A percentile compares a stretch with the other conserved stretches of the same genome.
Evolutionary conservation across 2,113 vertebrate genomes (phyloP).

Genomic region (Calyptommatus sinebrachiatus): DNA sequence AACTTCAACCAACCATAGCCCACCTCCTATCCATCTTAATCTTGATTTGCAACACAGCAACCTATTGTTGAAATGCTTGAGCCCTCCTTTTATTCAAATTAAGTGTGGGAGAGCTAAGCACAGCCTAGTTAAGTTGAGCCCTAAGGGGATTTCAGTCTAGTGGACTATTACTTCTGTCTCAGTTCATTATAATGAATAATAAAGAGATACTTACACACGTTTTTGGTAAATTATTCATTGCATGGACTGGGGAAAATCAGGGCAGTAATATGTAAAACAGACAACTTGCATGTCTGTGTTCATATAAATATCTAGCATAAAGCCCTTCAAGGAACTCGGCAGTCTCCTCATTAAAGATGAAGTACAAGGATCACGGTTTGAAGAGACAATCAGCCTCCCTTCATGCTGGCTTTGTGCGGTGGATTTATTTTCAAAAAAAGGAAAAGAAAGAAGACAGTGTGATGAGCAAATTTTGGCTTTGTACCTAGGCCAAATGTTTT

Average conservation of each 20-base stretch:
- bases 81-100: conserved; percentile 55
- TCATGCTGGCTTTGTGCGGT: neutral
- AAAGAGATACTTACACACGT: conserved; percentile 76
- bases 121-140: conserved; percentile 60
- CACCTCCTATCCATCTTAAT: neutral
- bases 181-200: conserved; percentile 80
- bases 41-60: neutral
- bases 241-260: conserved; percentile 62
- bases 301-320: conserved; percentile 63
- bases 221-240: conserved; percentile 79
- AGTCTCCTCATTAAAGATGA: conserved; percentile 59
- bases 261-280: conserved; percentile 68
- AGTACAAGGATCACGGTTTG: conserved; percentile 27
- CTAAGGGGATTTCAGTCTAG: conserved; percentile 69
- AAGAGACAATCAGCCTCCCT: conserved; percentile 33
- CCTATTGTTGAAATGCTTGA: accelerated
- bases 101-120: conserved; percentile 60
- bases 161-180: conserved; percentile 77
- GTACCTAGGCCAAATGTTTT: neutral
- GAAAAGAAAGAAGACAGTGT: accelerated
- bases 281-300: conserved; percentile 52
- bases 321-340: conserved; percentile 45
- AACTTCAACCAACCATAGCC: neutral
- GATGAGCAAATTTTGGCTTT: accelerated
- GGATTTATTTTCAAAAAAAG: accelerated